A percentile compares a stretch with the other conserved stretches of the same genome.
Conservation (phyloP, 2,113 vertebrate species). For the Pavo muticus region DNA sequence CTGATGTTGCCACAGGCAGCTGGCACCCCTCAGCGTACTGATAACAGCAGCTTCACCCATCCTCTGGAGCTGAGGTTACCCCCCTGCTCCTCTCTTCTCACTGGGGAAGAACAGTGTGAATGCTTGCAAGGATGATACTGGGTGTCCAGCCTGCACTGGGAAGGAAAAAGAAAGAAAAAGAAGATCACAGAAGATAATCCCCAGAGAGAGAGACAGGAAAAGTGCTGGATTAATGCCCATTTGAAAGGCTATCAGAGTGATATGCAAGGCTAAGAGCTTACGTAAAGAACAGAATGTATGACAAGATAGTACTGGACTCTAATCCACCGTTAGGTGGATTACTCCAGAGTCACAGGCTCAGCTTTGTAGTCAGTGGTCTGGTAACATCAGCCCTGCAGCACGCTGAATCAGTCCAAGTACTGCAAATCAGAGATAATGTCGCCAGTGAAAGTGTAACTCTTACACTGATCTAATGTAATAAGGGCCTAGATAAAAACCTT, state of each 20-base stretch:
- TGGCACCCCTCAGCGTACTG: not conserved
- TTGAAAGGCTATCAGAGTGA: not conserved
- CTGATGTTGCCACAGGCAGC: not conserved
- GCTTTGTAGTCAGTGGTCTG: not conserved
- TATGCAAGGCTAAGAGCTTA: not conserved
- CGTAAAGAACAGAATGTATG: not conserved
- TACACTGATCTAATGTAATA: not conserved
- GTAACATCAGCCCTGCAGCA: not conserved
- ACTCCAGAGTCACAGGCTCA: not conserved
- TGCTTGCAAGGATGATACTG: not conserved
- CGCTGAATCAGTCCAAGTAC: not conserved
- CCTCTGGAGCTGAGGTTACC: accelerated
- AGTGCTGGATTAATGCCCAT: not conserved
- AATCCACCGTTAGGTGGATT: not conserved
- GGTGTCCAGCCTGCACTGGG: not conserved
- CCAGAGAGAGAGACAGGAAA: not conserved
- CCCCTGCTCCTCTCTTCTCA: accelerated
- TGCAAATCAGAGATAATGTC: not conserved
- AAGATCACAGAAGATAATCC: not conserved
- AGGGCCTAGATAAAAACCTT: not conserved
- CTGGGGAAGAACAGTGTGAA: accelerated
- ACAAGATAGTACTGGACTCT: not conserved
- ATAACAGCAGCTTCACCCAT: not conserved
- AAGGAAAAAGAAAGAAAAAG: not conserved
- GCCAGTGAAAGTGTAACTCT: not conserved